Percentiles rank a stretch among this genome's conserved stretches.
Conservation (phyloP, 2,113 vertebrate species). For the Mobula hypostoma region DNA sequence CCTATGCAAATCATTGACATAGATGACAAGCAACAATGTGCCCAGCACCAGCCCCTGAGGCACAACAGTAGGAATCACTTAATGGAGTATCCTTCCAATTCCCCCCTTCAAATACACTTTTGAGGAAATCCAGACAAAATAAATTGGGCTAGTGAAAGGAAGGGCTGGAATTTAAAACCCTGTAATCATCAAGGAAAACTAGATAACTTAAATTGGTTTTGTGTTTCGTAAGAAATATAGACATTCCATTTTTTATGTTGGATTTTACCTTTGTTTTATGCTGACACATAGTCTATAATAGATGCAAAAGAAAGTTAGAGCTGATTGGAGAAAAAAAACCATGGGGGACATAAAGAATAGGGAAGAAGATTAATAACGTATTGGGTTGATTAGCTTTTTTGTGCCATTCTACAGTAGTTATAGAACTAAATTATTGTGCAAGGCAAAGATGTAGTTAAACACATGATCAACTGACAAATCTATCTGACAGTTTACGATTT, state of each 20-base stretch:
- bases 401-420: not conserved
- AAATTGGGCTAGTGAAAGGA: too few species aligned
- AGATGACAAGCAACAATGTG: too few species aligned
- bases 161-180: too few species aligned
- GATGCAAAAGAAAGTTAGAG: not conserved
- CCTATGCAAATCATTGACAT: too few species aligned
- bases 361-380: not conserved
- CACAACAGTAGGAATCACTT: not conserved
- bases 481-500: not conserved
- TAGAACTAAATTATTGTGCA: not conserved
- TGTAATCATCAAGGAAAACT: too few species aligned
- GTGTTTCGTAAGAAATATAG: not conserved
- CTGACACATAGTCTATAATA: not conserved
- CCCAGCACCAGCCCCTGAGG: too few species aligned
- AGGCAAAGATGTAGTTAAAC: not conserved
- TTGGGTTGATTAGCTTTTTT: not conserved
- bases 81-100: not conserved
- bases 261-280: not conserved
- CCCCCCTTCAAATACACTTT: not conserved
- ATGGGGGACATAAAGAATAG: not conserved
- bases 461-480: not conserved
- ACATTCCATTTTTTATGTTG: not conserved
- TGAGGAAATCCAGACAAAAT: not conserved
- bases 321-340: not conserved
- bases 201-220: not conserved